These are phyloP conservation scores for Oscheius sp. DNA, from an alignment of 2,888 invertebrate genomes.

Conservation along the genomic window DNA sequence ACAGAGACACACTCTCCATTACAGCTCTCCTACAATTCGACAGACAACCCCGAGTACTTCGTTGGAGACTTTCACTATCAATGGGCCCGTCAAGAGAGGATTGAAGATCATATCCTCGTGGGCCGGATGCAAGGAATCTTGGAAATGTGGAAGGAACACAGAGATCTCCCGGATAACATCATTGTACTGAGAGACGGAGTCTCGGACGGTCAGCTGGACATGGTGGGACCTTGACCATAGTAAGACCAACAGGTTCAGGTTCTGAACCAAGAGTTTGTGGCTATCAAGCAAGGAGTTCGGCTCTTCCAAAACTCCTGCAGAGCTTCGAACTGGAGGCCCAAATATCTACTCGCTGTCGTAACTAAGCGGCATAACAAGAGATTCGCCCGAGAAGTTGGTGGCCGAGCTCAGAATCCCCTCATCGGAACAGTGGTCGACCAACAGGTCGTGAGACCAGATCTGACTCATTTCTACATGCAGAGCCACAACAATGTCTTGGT, in stretches of 20 bases:
- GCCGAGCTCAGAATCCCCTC: conserved; percentile 40
- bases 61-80: conserved; percentile 56
- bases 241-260: conserved; percentile 21
- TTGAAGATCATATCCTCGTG: conserved; percentile 35
- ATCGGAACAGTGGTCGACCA: conserved; percentile 56
- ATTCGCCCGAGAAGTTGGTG: conserved; percentile 31
- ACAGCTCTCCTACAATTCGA: conserved; percentile 51
- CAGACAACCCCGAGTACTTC: conserved; percentile 32
- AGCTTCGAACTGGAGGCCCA: conserved; percentile 41
- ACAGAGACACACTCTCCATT: not conserved
- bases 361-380: conserved; percentile 62
- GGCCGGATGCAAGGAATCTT: conserved; percentile 42
- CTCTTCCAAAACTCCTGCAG: conserved; percentile 8
- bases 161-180: conserved; percentile 36
- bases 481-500: conserved; percentile 36
- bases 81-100: conserved; percentile 36
- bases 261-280: conserved; percentile 35
- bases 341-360: conserved; percentile 55
- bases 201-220: conserved; percentile 49
- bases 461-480: conserved; percentile 59
- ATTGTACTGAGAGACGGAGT: conserved; percentile 51
- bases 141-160: not conserved
- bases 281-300: conserved; percentile 36
- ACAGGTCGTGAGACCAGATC: conserved; percentile 46
- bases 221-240: conserved; percentile 26